Percentiles rank a stretch among this genome's conserved stretches.
These are phyloP conservation scores for Nylanderia fulva DNA, from an alignment of 1,140 invertebrate genomes.

Conservation along the genomic window DNA sequence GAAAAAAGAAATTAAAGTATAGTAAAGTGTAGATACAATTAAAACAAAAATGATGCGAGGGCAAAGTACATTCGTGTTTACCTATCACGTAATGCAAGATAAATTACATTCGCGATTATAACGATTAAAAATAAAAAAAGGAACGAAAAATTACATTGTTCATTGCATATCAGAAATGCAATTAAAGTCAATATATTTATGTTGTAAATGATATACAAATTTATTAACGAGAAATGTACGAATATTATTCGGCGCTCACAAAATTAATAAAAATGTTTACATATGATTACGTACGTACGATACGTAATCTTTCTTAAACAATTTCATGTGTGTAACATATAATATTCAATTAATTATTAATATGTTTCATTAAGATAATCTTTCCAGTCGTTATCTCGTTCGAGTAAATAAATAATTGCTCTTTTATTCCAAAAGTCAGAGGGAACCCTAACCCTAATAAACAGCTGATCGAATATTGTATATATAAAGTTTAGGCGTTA, in stretches of 20 bases:
- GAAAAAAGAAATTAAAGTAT: not conserved
- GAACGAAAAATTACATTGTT: not conserved
- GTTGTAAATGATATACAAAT: not conserved
- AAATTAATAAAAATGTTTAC: constrained; percentile 17
- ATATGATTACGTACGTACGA: no score
- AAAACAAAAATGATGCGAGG: not conserved
- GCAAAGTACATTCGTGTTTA: constrained; percentile 48
- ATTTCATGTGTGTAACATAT: not conserved
- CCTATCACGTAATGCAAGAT: not conserved
- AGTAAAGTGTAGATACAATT: not conserved
- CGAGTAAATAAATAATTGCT: not conserved
- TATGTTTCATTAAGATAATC: no score
- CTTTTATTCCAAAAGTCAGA: not conserved
- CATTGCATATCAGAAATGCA: not conserved
- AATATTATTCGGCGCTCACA: not conserved
- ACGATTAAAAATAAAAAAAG: not conserved
- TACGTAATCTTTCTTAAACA: not conserved
- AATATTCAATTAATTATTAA: not conserved
- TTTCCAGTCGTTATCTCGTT: not conserved
- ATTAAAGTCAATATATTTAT: not conserved
- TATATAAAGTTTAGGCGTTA: not conserved
- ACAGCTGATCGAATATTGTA: not conserved
- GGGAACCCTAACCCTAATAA: not conserved
- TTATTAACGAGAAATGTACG: not conserved
- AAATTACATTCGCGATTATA: not conserved